phyloP scores from a whole-genome alignment of 2,888 invertebrate genomes.

The Isoperla grammatica region DNA sequence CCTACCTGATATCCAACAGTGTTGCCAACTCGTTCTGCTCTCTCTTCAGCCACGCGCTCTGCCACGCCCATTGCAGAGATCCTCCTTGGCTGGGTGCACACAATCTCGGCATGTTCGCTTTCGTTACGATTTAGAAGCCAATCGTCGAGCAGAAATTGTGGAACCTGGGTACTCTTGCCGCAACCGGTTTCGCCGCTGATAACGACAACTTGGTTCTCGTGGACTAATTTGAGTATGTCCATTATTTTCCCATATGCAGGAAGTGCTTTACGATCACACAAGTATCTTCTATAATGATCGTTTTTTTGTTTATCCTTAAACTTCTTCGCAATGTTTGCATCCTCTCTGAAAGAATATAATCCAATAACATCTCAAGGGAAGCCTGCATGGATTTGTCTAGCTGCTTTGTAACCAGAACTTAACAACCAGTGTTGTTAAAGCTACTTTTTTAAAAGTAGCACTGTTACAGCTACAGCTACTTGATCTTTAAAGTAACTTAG shows the following conservation, averaged over 20 bases:
- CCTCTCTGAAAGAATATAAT: slow-evolving; percentile 45
- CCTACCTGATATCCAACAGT: slow-evolving; percentile 67
- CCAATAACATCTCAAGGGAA: too few relatives aligned
- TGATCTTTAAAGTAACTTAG: too few relatives aligned
- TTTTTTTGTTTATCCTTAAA: slow-evolving; percentile 57
- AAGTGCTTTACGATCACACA: slow-evolving; percentile 55
- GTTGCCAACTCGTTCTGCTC: slow-evolving; percentile 71
- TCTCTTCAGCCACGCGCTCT: slow-evolving; percentile 83
- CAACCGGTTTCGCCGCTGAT: slow-evolving; percentile 82
- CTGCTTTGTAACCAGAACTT: too few relatives aligned
- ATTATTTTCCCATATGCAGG: slow-evolving; percentile 68
- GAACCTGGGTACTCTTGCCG: slow-evolving; percentile 60
- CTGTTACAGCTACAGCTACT: too few relatives aligned
- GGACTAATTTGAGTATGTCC: slow-evolving; percentile 60
- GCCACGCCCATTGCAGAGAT: slow-evolving; percentile 91
- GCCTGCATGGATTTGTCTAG: too few relatives aligned
- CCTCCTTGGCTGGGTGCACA: slow-evolving; percentile 88
- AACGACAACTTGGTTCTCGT: slow-evolving; percentile 59
- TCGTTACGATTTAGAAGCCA: slow-evolving; percentile 55
- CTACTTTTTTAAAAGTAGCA: too few relatives aligned
- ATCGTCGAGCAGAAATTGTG: slow-evolving; percentile 87
- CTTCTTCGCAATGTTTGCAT: slow-evolving; percentile 55
- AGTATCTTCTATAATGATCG: slow-evolving; percentile 60
- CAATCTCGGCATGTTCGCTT: slow-evolving; percentile 67
- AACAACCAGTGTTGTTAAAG: too few relatives aligned